phyloP scores from a whole-genome alignment of 2,888 invertebrate genomes.

The Orgyia antiqua region DNA sequence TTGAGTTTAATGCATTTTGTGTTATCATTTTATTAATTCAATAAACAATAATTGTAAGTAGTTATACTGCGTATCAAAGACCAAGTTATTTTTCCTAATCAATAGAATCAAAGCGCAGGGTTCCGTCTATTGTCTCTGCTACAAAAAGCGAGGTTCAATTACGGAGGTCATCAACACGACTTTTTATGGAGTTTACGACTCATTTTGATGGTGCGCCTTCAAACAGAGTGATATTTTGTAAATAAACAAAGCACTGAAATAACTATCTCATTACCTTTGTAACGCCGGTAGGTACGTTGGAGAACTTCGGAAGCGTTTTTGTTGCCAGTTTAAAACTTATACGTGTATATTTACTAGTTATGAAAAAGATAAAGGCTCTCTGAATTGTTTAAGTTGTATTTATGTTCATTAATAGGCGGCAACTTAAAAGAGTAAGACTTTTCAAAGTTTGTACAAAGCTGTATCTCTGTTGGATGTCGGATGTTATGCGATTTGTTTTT shows the following conservation, averaged over 20 bases:
- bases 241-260: constrained; percentile 77
- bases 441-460: constrained; percentile 1
- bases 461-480: constrained; percentile 3
- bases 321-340: constrained; percentile 43
- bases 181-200: constrained; percentile 73
- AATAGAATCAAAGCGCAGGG: constrained; percentile 52
- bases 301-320: constrained; percentile 49
- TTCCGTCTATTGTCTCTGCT: constrained; percentile 72
- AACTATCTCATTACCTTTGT: constrained; percentile 75
- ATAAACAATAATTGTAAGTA: no score
- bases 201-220: constrained; percentile 78
- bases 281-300: constrained; percentile 62
- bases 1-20: no score
- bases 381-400: constrained; percentile 24
- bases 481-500: no score
- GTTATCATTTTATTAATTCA: no score
- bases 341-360: constrained; percentile 32
- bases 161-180: constrained; percentile 76
- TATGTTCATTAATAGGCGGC: constrained; percentile 18
- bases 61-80: not conserved
- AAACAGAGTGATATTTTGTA: constrained; percentile 78
- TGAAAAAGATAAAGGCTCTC: constrained; percentile 23
- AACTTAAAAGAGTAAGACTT: constrained; percentile 8
- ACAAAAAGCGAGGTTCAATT: constrained; percentile 69
- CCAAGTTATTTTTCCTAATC: constrained; percentile 39